Evolutionary conservation across 2,888 invertebrate species (phyloP).

Genomic region (Ephialtes manifestator): DNA sequence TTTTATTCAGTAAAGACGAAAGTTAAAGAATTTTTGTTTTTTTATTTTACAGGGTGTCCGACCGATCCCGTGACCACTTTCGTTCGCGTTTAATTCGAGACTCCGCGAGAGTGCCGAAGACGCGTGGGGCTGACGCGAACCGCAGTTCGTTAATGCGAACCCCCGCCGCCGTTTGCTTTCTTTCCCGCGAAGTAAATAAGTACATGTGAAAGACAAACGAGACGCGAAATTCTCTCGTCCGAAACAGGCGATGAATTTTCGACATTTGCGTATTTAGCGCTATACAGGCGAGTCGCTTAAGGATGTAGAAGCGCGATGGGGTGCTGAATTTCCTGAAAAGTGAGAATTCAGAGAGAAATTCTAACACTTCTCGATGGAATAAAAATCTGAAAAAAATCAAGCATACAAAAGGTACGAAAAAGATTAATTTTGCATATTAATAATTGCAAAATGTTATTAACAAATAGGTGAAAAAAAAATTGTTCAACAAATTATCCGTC

Average conservation of each 20-base stretch:
- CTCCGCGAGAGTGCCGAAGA: constrained; percentile 31
- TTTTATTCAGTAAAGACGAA: not conserved
- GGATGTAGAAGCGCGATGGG: too few species aligned
- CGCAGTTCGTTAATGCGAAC: not conserved
- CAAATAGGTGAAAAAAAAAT: too few species aligned
- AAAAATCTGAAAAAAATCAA: too few species aligned
- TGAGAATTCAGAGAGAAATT: too few species aligned
- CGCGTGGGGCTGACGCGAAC: constrained; percentile 1
- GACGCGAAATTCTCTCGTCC: not conserved
- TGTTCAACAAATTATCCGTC: too few species aligned
- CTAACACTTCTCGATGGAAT: too few species aligned
- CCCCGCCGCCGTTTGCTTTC: constrained; percentile 5
- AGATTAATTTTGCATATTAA: too few species aligned
- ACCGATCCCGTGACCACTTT: constrained; percentile 10
- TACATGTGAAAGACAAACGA: not conserved
- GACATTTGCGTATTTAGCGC: not conserved
- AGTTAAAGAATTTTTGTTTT: not conserved
- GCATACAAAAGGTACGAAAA: too few species aligned
- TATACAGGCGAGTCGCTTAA: not conserved
- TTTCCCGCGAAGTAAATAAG: not conserved
- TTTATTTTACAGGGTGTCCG: not conserved
- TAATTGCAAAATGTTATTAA: too few species aligned
- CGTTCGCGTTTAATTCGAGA: constrained; percentile 32
- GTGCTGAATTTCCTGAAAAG: too few species aligned
- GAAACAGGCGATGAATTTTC: not conserved